These are phyloP conservation scores for Cydia amplana DNA, from an alignment of 1,140 invertebrate species.

Conservation along the genomic window DNA sequence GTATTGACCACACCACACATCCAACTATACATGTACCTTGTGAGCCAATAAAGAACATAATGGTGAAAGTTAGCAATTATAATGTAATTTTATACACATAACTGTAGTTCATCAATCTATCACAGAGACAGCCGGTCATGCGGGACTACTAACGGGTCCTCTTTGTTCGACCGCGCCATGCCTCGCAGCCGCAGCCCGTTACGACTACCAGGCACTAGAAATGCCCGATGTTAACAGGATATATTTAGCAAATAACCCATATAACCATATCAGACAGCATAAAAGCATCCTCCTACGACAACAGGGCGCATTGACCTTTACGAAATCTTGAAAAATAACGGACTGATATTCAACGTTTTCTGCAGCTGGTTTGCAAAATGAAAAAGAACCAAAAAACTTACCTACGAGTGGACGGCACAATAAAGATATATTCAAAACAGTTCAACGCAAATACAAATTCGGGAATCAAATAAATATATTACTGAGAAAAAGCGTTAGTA, in stretches of 20 bases:
- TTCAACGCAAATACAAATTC: neutral
- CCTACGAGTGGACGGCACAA: neutral
- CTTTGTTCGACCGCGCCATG: slow-evolving; percentile 42
- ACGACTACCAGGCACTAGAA: neutral
- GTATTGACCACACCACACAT: slow-evolving; percentile 7
- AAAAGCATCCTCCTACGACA: slow-evolving; percentile 41
- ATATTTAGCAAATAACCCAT: slow-evolving; percentile 32
- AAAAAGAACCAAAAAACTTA: slow-evolving; percentile 9
- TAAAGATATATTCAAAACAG: neutral
- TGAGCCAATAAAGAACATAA: slow-evolving; percentile 9
- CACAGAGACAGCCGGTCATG: slow-evolving; percentile 47
- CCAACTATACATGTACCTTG: neutral
- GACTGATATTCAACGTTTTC: slow-evolving; percentile 39
- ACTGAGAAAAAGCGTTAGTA: slow-evolving; percentile 4
- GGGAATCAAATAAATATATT: neutral
- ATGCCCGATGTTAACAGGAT: slow-evolving; percentile 16
- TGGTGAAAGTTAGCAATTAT: slow-evolving; percentile 40
- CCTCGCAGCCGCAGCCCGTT: neutral
- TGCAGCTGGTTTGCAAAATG: neutral
- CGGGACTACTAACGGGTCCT: slow-evolving; percentile 48
- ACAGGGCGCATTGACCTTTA: slow-evolving; percentile 65
- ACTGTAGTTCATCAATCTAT: slow-evolving; percentile 47
- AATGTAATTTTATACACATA: slow-evolving; percentile 42
- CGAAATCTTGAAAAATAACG: slow-evolving; percentile 76
- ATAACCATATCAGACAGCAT: slow-evolving; percentile 36